Evolutionary conservation across 2,113 vertebrate genomes (phyloP).

Genomic region (Calypte anna): DNA sequence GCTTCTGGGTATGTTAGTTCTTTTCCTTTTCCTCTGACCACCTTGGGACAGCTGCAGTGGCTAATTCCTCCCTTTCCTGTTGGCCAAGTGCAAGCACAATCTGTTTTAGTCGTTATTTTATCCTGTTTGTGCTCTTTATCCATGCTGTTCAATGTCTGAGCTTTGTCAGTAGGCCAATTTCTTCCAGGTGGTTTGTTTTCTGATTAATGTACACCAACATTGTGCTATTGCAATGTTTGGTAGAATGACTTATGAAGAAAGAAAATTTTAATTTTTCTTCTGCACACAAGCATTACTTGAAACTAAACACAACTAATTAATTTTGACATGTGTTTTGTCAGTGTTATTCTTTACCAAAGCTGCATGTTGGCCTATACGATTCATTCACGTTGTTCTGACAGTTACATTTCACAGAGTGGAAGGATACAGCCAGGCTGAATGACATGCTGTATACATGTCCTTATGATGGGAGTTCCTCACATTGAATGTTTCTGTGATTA

Average conservation of each 20-base stretch:
- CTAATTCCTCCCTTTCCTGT: not conserved
- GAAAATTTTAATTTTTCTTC: not conserved
- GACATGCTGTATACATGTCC: not conserved
- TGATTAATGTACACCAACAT: not conserved
- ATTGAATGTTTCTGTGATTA: constrained; percentile 10
- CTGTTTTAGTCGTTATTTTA: not conserved
- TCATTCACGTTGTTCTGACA: constrained; percentile 1
- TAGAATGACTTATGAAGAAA: not conserved
- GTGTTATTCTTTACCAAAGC: not conserved
- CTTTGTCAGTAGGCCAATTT: not conserved
- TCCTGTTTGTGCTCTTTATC: not conserved
- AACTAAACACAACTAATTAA: constrained; percentile 27
- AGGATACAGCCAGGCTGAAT: constrained; percentile 14
- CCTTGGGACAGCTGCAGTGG: not conserved
- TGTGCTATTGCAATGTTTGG: not conserved
- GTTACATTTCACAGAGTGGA: constrained; percentile 42
- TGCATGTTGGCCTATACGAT: not conserved
- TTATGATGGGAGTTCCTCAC: constrained; percentile 40
- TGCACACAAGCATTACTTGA: not conserved
- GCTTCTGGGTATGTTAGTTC: not conserved
- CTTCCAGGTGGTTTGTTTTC: not conserved
- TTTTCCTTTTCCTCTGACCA: not conserved
- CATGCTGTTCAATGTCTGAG: not conserved
- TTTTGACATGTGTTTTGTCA: constrained; percentile 24
- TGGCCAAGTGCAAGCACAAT: not conserved